Percentiles rank a stretch among this genome's conserved stretches.
Conservation (phyloP, 2,888 invertebrate genomes). For the Cephalotes varians region DNA sequence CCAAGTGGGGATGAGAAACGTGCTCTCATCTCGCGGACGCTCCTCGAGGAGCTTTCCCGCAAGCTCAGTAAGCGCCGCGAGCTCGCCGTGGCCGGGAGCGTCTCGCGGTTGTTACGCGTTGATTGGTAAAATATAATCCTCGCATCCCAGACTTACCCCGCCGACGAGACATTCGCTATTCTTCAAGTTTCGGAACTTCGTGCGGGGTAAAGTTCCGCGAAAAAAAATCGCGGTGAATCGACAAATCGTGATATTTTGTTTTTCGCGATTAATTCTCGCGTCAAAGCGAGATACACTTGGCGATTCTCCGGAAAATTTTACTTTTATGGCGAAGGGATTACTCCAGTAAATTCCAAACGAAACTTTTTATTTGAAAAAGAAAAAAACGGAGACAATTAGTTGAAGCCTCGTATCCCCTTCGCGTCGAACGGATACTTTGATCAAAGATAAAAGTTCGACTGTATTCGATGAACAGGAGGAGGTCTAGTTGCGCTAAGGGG, state of each 20-base stretch:
- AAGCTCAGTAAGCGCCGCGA: constrained; percentile 83
- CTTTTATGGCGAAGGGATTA: not conserved
- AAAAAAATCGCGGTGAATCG: constrained; percentile 1
- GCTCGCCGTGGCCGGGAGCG: constrained; percentile 76
- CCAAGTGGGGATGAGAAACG: constrained; percentile 79
- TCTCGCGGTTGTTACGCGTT: constrained; percentile 46
- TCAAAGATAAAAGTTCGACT: constrained; percentile 48
- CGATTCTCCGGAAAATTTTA: not conserved
- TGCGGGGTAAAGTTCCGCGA: constrained; percentile 1
- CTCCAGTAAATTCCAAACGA: constrained; percentile 3
- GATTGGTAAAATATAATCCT: constrained; percentile 12
- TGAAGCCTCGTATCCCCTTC: not conserved
- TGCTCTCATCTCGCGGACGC: constrained; percentile 75
- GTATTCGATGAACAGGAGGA: constrained; percentile 40
- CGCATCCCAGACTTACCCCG: not conserved
- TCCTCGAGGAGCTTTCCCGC: constrained; percentile 64
- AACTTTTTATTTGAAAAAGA: constrained; percentile 9
- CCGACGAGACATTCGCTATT: constrained; percentile 7
- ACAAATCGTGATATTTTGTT: constrained; percentile 34
- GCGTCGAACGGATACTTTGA: constrained; percentile 18
- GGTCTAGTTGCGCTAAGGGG: constrained; percentile 62
- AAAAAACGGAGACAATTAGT: constrained; percentile 1
- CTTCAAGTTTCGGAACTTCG: constrained; percentile 24
- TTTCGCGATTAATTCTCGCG: not conserved
- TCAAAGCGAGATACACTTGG: not conserved